phyloP scores from a whole-genome alignment of 2,797 vertebrate species.

The Danio kyathit region DNA sequence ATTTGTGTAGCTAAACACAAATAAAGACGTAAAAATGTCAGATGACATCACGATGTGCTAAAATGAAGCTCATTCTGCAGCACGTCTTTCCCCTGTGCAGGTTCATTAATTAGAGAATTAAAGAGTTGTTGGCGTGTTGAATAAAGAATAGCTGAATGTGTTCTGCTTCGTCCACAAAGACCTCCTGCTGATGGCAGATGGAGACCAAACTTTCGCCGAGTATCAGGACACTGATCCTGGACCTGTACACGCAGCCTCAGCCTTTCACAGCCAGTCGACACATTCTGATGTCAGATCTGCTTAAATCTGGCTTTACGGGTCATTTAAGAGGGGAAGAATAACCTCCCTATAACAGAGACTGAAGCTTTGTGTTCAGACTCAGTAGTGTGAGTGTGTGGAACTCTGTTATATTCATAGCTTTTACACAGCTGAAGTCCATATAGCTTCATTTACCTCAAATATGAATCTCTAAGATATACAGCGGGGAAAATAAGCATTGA shows the following conservation, averaged over 20 bases:
- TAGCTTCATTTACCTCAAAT: too few relatives aligned
- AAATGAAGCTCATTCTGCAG: neutral
- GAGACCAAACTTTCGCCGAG: neutral
- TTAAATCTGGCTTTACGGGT: neutral
- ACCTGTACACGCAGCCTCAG: neutral
- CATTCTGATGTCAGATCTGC: slow-evolving; percentile 14
- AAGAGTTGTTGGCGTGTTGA: neutral
- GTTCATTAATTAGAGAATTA: slow-evolving; percentile 33
- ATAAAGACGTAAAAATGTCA: neutral
- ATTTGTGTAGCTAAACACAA: neutral
- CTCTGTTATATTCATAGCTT: too few relatives aligned
- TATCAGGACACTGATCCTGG: slow-evolving; percentile 6
- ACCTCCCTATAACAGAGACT: slow-evolving; percentile 28
- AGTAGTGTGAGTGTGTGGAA: slow-evolving; percentile 39
- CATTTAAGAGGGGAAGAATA: neutral
- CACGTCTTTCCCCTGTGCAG: slow-evolving; percentile 35
- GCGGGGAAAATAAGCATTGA: too few relatives aligned
- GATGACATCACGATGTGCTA: neutral
- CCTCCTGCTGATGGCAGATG: slow-evolving; percentile 18
- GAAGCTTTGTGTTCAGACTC: slow-evolving; percentile 47
- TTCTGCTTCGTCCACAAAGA: slow-evolving; percentile 43
- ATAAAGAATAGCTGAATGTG: slow-evolving; percentile 39
- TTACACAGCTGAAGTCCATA: neutral
- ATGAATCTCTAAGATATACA: too few relatives aligned
- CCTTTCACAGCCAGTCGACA: neutral